Conservation (phyloP, 2,113 vertebrate species). For the Alaudala cheleensis region DNA sequence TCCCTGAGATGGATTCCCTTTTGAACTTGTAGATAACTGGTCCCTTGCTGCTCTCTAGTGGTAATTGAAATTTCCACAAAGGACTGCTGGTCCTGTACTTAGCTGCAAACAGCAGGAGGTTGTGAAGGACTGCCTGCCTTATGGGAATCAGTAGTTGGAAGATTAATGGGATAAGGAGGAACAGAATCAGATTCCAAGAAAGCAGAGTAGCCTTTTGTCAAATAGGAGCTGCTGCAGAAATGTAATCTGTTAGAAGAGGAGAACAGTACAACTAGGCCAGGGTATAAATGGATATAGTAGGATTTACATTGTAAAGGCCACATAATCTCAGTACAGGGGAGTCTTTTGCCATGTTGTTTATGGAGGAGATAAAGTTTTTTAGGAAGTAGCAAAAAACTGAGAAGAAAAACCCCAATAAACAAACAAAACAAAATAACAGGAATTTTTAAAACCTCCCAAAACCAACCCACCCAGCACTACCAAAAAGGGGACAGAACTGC, state of each 20-base stretch:
- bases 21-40: not conserved
- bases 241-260: not conserved
- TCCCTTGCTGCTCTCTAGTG: constrained; percentile 60
- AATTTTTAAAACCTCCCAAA: rapidly evolving
- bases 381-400: not conserved
- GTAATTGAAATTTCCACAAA: not conserved
- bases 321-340: not conserved
- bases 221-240: not conserved
- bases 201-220: not conserved
- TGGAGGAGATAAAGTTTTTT: not conserved
- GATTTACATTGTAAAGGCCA: not conserved
- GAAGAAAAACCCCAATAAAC: not conserved
- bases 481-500: not conserved
- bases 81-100: not conserved
- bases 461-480: not conserved
- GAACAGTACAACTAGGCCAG: not conserved
- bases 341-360: not conserved
- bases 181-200: not conserved
- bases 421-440: not conserved
- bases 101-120: not conserved
- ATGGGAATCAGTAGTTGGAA: not conserved
- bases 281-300: not conserved
- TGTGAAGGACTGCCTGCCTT: not conserved
- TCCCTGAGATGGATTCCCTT: not conserved
- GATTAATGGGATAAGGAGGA: not conserved